These are phyloP conservation scores for Eidolon helvum DNA, from an alignment of 2,113 vertebrate genomes.

Conservation along the genomic window DNA sequence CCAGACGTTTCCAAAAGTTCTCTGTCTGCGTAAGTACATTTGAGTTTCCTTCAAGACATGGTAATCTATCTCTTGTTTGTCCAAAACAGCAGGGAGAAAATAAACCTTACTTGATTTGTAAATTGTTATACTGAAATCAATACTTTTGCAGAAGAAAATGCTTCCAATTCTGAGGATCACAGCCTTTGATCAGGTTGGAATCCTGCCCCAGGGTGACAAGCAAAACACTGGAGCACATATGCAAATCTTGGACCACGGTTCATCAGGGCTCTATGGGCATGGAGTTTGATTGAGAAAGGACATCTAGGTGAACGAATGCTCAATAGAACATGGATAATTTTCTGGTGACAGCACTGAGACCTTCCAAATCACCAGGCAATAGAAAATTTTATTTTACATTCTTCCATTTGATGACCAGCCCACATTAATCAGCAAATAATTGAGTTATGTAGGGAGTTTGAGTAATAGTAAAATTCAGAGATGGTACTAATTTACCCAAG, in stretches of 20 bases:
- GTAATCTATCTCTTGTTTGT: background rate
- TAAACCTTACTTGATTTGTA: background rate
- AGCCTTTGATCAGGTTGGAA: background rate
- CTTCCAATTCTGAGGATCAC: background rate
- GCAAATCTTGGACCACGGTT: background rate
- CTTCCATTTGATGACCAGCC: background rate
- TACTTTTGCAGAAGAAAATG: background rate
- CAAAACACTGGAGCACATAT: background rate
- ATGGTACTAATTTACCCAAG: background rate
- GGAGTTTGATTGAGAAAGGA: background rate
- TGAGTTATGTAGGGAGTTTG: background rate
- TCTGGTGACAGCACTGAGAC: background rate
- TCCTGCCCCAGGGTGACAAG: background rate
- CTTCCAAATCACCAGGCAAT: background rate
- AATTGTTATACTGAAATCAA: background rate
- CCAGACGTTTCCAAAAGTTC: background rate
- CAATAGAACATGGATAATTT: background rate
- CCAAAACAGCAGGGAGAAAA: background rate
- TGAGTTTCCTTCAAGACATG: background rate
- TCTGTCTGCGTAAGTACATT: background rate
- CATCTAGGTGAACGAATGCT: background rate
- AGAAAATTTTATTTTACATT: background rate
- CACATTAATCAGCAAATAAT: background rate
- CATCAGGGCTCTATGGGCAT: background rate
- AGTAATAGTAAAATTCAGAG: background rate